Base-by-base conservation (phyloP, 2,888 invertebrate species). In the Parnassius apollo region DNA sequence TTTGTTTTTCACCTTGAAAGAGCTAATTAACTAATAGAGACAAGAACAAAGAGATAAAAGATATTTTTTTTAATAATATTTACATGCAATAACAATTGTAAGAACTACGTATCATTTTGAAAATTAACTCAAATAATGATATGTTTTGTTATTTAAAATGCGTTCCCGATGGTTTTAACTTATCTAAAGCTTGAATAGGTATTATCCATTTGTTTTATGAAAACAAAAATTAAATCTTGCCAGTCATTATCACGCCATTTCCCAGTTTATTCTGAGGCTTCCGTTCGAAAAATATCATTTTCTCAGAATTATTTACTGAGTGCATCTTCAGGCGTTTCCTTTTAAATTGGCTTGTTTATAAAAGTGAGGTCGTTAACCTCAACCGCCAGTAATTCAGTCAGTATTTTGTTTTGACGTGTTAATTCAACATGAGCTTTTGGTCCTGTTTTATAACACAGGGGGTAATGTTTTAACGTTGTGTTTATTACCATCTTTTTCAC, bases 401-500 rank as follows among this genome's bases (percentile, higher is more conserved):
- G 60, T 46, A 61, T 52, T 64, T 54, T 68, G 67, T 68, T 66
- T 68, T 71, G 67, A 68, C 61, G 55, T 52, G 59, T 66, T 65
- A 67, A 68, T 70, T 62, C 59, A 65, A 66, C 67, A 65, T 65
- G 61, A 69, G 68, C 54, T 18, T 56, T 42, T 57, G 35, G 60
- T 55, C 58, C 64, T 67, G 68, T 65, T 66, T 59, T 61, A 50
- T 61, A 50, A 64, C 65, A 66, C 57, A 51, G 68, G 64, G 64
- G 64, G 64, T 49, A 54, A 57, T 55, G 12, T 53, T 57, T 55
- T 10, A 49, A 57, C 63, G 22, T 11, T 9, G 13, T 18, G 22
- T 55, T 54, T 48, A 8, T 53, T 49, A 25, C 25, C 4, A 25
- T 25, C 25, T 3, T 25, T 0, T 25, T 4, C 25, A 25, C 25